These are phyloP conservation scores for Cirrhinus molitorella DNA, from an alignment of 2,797 vertebrate genomes.

Conservation along the genomic window DNA sequence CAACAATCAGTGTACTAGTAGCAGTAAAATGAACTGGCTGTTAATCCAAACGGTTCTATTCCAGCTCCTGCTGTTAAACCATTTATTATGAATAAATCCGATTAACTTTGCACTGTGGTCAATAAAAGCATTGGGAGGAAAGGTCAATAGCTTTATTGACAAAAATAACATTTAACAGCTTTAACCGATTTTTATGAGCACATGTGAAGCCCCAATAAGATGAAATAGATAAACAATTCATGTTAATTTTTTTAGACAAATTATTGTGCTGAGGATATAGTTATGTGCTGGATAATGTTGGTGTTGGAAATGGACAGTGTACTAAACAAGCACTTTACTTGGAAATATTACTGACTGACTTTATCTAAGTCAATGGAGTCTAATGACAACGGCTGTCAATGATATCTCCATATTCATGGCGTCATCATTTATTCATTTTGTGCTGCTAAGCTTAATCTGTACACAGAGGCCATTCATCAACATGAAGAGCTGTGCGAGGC, in stretches of 20 bases:
- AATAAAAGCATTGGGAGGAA: neutral
- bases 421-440: constrained; percentile 60
- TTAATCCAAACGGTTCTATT: neutral
- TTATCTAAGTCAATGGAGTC: constrained; percentile 26
- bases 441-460: constrained; percentile 43
- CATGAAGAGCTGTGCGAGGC: constrained; percentile 50
- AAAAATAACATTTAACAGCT: neutral
- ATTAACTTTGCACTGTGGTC: neutral
- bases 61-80: neutral
- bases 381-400: constrained; percentile 52
- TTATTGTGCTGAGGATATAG: neutral
- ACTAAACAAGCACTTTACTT: constrained; percentile 13
- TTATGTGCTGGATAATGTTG: neutral
- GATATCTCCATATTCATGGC: constrained; percentile 55
- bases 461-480: constrained; percentile 52
- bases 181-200: neutral
- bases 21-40: neutral
- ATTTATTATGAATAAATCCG: constrained; percentile 8
- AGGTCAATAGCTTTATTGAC: neutral
- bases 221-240: neutral
- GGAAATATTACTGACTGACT: constrained; percentile 48
- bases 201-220: neutral
- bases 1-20: neutral
- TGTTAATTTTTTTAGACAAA: neutral
- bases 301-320: constrained; percentile 21